phyloP scores from a whole-genome alignment of 2,888 invertebrate genomes.

The Bembecia ichneumoniformis region DNA sequence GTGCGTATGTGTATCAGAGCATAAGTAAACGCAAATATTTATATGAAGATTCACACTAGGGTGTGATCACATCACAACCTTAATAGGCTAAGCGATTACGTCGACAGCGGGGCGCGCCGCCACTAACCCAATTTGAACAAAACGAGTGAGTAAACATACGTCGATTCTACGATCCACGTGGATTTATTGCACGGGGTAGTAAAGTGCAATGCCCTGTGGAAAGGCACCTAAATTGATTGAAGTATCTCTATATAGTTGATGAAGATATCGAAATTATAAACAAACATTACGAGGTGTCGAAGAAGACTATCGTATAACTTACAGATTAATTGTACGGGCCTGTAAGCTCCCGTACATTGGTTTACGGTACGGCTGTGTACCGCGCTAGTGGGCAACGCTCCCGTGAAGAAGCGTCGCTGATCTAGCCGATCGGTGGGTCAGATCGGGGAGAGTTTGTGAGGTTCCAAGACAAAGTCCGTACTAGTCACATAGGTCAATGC shows the following conservation, averaged over 20 bases:
- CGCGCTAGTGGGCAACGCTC: too few species aligned
- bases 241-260: slow-evolving; percentile 8
- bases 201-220: slow-evolving; percentile 40
- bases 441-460: too few species aligned
- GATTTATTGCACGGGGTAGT: slow-evolving; percentile 51
- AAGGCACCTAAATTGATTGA: slow-evolving; percentile 36
- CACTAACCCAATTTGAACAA: slow-evolving; percentile 61
- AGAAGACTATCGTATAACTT: too few species aligned
- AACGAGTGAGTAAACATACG: slow-evolving; percentile 56
- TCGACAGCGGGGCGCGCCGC: slow-evolving; percentile 40
- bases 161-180: slow-evolving; percentile 36
- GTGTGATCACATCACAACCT: slow-evolving; percentile 47
- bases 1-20: slow-evolving; percentile 29
- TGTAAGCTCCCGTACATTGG: too few species aligned
- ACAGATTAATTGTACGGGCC: too few species aligned
- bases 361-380: too few species aligned
- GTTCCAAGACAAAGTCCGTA: too few species aligned
- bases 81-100: slow-evolving; percentile 57
- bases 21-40: slow-evolving; percentile 38
- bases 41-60: slow-evolving; percentile 43
- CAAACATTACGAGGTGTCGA: too few species aligned
- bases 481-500: too few species aligned
- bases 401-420: too few species aligned
- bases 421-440: too few species aligned
- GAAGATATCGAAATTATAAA: too few species aligned